Percentiles rank a stretch among this genome's conserved stretches.
These are phyloP conservation scores for Torymus tubicola DNA, from an alignment of 2,888 invertebrate species.

Conservation along the genomic window DNA sequence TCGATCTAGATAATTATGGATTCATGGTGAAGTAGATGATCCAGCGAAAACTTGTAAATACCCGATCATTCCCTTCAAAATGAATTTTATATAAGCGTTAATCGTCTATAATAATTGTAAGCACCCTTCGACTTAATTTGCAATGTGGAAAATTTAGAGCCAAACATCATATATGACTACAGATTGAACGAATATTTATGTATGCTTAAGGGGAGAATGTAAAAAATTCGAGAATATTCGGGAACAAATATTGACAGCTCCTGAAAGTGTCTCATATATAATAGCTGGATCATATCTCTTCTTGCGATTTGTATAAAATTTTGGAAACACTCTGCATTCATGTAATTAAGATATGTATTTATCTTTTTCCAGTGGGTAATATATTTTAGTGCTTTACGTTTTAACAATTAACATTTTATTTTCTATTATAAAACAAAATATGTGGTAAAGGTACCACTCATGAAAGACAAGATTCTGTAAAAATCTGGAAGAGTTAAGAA, in stretches of 20 bases:
- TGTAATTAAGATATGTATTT: constrained; percentile 33
- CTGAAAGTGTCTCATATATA: constrained; percentile 18
- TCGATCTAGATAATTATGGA: constrained; percentile 16
- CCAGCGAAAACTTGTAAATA: constrained; percentile 52
- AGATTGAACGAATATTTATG: constrained; percentile 44
- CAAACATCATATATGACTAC: constrained; percentile 27
- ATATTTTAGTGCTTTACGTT: constrained; percentile 5
- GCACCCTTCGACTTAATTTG: constrained; percentile 43
- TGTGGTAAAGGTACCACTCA: constrained; percentile 8
- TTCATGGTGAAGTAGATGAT: constrained; percentile 20
- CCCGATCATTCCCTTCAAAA: constrained; percentile 46
- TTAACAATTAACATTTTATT: constrained; percentile 31
- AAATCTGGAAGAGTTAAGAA: no score
- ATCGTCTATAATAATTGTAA: constrained; percentile 50
- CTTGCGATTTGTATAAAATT: constrained; percentile 32
- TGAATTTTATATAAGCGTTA: constrained; percentile 51
- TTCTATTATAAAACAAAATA: constrained; percentile 31
- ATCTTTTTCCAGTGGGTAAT: constrained; percentile 14
- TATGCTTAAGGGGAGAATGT: constrained; percentile 32
- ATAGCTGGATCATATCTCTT: constrained; percentile 36
- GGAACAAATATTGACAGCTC: constrained; percentile 39
- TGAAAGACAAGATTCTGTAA: not conserved
- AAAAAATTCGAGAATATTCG: constrained; percentile 46
- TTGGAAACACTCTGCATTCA: constrained; percentile 13
- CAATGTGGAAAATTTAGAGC: constrained; percentile 24